phyloP scores from a whole-genome alignment of 2,888 invertebrate genomes.

The Drosophila limbata region DNA sequence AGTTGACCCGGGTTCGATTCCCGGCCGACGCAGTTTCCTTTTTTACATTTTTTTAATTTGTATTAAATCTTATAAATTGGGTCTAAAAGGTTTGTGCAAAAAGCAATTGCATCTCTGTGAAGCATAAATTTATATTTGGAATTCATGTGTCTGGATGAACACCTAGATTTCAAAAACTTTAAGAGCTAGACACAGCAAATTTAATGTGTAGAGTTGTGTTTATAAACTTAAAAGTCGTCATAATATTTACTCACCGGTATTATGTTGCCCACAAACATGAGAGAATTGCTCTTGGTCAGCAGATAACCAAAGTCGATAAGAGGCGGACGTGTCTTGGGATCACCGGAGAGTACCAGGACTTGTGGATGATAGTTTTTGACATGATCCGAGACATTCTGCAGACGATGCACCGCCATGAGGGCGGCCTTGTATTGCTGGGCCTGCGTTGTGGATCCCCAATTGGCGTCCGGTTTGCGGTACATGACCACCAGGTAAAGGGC shows the following conservation, averaged over 20 bases:
- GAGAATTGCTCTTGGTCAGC: slow-evolving; percentile 95
- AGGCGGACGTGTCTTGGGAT: slow-evolving; percentile 93
- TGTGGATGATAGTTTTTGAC: slow-evolving; percentile 99
- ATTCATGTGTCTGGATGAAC: too few species aligned
- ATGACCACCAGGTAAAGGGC: slow-evolving; percentile 96
- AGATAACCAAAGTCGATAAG: slow-evolving; percentile 95
- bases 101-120: too few species aligned
- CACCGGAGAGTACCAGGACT: slow-evolving; percentile 92
- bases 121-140: too few species aligned
- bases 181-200: too few species aligned
- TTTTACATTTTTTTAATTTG: slow-evolving; percentile 35
- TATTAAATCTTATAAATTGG: neutral
- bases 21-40: slow-evolving; percentile 84
- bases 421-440: slow-evolving; percentile 98
- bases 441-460: slow-evolving; percentile 99
- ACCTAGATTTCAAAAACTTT: too few species aligned
- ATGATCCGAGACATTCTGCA: slow-evolving; percentile 95
- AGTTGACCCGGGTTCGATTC: slow-evolving; percentile 86
- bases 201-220: too few species aligned
- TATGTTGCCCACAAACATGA: slow-evolving; percentile 96
- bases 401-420: slow-evolving; percentile 91
- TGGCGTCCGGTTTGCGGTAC: slow-evolving; percentile 97
- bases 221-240: too few species aligned
- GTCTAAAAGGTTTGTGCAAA: neutral
- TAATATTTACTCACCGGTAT: slow-evolving; percentile 87